phyloP scores from a whole-genome alignment of 2,113 vertebrate species.

The Abramis brama region DNA sequence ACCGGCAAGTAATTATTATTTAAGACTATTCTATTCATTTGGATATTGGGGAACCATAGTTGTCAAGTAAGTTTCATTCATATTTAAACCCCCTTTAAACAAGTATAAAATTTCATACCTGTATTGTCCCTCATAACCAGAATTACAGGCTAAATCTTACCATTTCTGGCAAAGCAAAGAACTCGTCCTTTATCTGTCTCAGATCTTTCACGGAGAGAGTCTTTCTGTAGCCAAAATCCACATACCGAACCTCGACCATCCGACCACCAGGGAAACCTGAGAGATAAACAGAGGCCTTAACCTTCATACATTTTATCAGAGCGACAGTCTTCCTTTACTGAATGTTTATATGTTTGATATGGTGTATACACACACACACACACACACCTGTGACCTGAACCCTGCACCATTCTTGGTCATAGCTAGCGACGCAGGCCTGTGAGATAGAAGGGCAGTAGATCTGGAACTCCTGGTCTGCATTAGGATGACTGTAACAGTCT shows the following conservation, averaged over 20 bases:
- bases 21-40: not conserved
- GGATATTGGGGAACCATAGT: not conserved
- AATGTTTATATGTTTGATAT: not conserved
- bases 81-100: not conserved
- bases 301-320: not conserved
- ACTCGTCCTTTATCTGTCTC: slow-evolving; percentile 84
- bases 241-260: slow-evolving; percentile 82
- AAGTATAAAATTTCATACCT: not conserved
- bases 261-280: slow-evolving; percentile 78
- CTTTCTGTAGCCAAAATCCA: slow-evolving; percentile 84
- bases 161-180: slow-evolving; percentile 83
- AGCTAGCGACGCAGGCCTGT: slow-evolving; percentile 86
- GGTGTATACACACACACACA: not conserved
- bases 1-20: too few species aligned
- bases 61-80: not conserved
- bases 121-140: not conserved
- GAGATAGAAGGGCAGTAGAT: slow-evolving; percentile 79
- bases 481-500: slow-evolving; percentile 71
- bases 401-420: slow-evolving; percentile 84
- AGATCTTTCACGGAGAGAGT: slow-evolving; percentile 78
- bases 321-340: not conserved
- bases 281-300: slow-evolving; percentile 43
- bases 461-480: slow-evolving; percentile 65
- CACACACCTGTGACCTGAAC: slow-evolving; percentile 83
- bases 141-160: slow-evolving; percentile 68